Evolutionary conservation across 2,113 vertebrate genomes (phyloP).

Genomic region (Bothrops jararaca): DNA sequence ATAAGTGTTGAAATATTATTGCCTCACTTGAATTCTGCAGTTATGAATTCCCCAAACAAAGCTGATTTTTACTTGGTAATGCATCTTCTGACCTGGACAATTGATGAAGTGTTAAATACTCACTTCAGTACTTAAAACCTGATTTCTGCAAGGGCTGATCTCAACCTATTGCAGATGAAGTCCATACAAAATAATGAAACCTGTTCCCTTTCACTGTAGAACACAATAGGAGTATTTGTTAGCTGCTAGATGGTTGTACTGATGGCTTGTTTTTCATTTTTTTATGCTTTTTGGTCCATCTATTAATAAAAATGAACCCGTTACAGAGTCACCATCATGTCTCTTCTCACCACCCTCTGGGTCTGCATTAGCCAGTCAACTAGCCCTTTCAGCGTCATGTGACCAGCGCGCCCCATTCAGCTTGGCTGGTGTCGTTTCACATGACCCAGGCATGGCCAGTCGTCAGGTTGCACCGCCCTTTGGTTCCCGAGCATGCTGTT

Average conservation of each 20-base stretch:
- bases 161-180: constrained; percentile 75
- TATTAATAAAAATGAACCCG: constrained; percentile 99
- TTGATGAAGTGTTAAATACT: constrained; percentile 62
- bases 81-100: constrained; percentile 66
- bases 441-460: constrained; percentile 98
- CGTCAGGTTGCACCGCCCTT: constrained; percentile 99
- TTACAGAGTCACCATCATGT: constrained; percentile 99
- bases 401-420: constrained; percentile 98
- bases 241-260: constrained; percentile 86
- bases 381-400: constrained; percentile 99
- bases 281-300: constrained; percentile 95
- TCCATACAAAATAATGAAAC: constrained; percentile 68
- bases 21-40: constrained; percentile 63
- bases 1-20: constrained; percentile 50
- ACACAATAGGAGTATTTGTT: constrained; percentile 79
- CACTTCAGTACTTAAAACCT: constrained; percentile 63
- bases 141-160: constrained; percentile 70
- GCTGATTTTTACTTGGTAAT: constrained; percentile 67
- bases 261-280: constrained; percentile 91
- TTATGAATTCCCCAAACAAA: constrained; percentile 60
- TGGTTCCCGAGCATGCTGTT: constrained; percentile 99
- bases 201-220: constrained; percentile 72
- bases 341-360: constrained; percentile 99
- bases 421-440: constrained; percentile 99
- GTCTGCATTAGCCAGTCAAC: constrained; percentile 97